Conservation (phyloP, 2,113 vertebrate genomes). For the Semnornis frantzii region DNA sequence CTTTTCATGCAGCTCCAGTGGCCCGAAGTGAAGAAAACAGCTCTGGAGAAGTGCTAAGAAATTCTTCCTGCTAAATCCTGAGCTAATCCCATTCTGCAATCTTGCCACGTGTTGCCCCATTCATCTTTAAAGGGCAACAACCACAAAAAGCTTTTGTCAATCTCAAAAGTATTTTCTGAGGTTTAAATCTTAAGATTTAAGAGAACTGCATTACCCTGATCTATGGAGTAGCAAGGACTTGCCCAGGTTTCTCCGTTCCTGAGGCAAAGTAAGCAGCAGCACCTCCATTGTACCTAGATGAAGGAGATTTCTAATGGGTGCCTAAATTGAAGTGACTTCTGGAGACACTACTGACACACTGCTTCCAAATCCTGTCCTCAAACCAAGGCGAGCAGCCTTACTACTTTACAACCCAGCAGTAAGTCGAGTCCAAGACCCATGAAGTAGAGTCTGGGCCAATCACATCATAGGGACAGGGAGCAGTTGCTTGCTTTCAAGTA, state of each 20-base stretch:
- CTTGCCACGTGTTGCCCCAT: background rate
- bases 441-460: background rate
- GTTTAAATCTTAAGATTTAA: background rate
- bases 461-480: background rate
- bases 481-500: background rate
- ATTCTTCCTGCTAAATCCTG: background rate
- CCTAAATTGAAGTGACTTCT: background rate
- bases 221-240: background rate
- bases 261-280: background rate
- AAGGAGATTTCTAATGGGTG: background rate
- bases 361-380: background rate
- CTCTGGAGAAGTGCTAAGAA: constrained; percentile 1
- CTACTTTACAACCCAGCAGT: background rate
- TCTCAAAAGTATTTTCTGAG: constrained; percentile 1
- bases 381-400: background rate
- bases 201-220: background rate
- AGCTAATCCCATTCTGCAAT: constrained; percentile 20
- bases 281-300: background rate
- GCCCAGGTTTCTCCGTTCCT: background rate
- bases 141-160: constrained; percentile 21
- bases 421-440: background rate
- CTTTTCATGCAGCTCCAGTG: constrained; percentile 3
- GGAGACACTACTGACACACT: background rate
- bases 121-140: constrained; percentile 3
- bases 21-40: background rate